Percentiles rank a stretch among this genome's conserved stretches.
Evolutionary conservation across 2,888 invertebrate genomes (phyloP).

Genomic region (Drosophila tripunctata): DNA sequence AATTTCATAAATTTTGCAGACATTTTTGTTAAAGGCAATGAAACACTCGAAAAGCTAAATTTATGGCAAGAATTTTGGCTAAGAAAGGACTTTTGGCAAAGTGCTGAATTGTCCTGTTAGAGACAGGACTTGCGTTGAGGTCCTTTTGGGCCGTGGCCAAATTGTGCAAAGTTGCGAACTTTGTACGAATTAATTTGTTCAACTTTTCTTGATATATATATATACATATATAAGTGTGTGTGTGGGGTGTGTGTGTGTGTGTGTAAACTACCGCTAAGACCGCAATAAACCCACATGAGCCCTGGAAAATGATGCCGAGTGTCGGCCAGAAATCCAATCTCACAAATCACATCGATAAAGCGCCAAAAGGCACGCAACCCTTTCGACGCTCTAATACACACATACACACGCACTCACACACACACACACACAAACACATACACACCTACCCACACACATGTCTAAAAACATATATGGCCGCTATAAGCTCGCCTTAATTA

Average conservation of each 20-base stretch:
- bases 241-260: constrained; percentile 1
- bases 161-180: constrained; percentile 69
- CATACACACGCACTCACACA: constrained; percentile 8
- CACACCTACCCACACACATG: constrained; percentile 10
- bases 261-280: constrained; percentile 61
- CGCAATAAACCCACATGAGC: constrained; percentile 77
- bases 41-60: constrained; percentile 29
- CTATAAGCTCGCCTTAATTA: constrained; percentile 77
- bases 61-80: constrained; percentile 47
- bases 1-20: constrained; percentile 8
- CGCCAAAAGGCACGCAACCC: constrained; percentile 73
- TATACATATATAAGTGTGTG: neutral
- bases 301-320: constrained; percentile 51
- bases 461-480: constrained; percentile 54
- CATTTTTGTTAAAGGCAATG: constrained; percentile 14
- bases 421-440: constrained; percentile 7
- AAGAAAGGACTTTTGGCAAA: constrained; percentile 48
- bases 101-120: constrained; percentile 33
- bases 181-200: constrained; percentile 71
- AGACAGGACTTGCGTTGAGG: constrained; percentile 14
- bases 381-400: constrained; percentile 48
- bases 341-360: constrained; percentile 80
- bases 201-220: constrained; percentile 58
- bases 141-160: constrained; percentile 52
- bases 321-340: constrained; percentile 69